Base-by-base conservation (phyloP, 2,113 vertebrate species). In the Periophthalmus modestus region DNA sequence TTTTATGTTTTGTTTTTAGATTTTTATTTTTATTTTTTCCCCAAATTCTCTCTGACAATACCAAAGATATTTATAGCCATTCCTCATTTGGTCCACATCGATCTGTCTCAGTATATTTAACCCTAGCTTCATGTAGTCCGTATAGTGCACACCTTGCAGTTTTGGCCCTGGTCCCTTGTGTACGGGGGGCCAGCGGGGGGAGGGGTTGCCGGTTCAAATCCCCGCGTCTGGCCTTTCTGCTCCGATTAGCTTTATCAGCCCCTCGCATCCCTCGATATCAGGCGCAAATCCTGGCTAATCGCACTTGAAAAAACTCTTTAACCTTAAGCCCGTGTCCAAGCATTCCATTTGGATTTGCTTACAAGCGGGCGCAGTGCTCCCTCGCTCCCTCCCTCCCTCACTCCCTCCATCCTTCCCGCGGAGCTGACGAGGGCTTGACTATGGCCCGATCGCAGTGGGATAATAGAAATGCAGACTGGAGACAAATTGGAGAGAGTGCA, bases 391-490 rank as follows among this genome's bases (percentile, higher is more conserved):
- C 72, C 79, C 55, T 21, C 12, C 13, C 23, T 15, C 23, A 1
- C 23, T 13, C 57, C 21, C n/a, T 5, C 57, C 11, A 21, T 10
- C 19, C 11, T 50, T 66, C 48, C 14, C 58, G 10, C 34, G 48
- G 67, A 79, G 69, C 82, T 84, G 84, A 90, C 74, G 89, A 91
- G 87, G 91, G 80, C 90, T 76, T 90, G 80, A 91, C 90, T 76
- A 88, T 86, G 82, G 79, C 59, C 85, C 70, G 81, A 58, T 72
- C 80, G 39, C 39, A 10, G 39, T 87, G 90, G 90, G 91, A 87
- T 95, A 93, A 94, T 94, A 96, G 92, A 95, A 77, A 89, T 91
- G 92, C 78, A 89, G 80, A 91, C 88, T 82, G 91, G 87, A 93
- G 94, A 91, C 93, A 94, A 89, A 95, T 94, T 95, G 91, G 92